A percentile compares a stretch with the other conserved stretches of the same genome.
phyloP scores from a whole-genome alignment of 2,888 invertebrate species.

The Sphinx pinastri region DNA sequence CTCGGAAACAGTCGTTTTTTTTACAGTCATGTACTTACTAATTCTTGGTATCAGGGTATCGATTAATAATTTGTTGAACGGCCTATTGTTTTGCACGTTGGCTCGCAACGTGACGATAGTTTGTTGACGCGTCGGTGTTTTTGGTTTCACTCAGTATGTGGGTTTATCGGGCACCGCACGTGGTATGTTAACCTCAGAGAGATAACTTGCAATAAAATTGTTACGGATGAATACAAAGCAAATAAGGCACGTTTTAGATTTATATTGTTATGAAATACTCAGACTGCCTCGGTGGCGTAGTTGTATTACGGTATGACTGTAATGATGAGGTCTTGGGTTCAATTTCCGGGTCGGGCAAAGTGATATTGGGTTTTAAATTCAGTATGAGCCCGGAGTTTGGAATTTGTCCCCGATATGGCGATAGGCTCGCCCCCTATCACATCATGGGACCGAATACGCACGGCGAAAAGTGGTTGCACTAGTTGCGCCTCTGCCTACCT shows the following conservation, averaged over 20 bases:
- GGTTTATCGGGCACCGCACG: conserved; percentile 15
- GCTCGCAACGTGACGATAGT: conserved; percentile 42
- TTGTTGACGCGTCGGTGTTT: conserved; percentile 21
- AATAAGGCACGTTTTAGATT: background rate
- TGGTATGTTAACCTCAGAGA: conserved; percentile 5
- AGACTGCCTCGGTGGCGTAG: too few relatives aligned
- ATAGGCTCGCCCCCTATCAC: too few relatives aligned
- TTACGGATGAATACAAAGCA: background rate
- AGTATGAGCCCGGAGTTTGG: too few relatives aligned
- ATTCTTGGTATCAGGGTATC: conserved; percentile 17
- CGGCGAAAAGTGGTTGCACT: too few relatives aligned
- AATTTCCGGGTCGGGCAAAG: too few relatives aligned
- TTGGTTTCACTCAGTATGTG: conserved; percentile 17
- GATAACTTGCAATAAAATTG: background rate
- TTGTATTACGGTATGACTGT: too few relatives aligned
- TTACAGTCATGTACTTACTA: background rate
- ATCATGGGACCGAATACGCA: too few relatives aligned
- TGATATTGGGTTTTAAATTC: too few relatives aligned
- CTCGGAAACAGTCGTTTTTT: background rate
- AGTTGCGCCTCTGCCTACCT: too few relatives aligned
- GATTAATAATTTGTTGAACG: conserved; percentile 27
- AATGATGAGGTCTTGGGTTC: too few relatives aligned
- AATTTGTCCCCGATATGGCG: too few relatives aligned
- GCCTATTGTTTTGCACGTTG: conserved; percentile 44
- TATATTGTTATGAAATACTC: background rate